Conservation (phyloP, 2,888 invertebrate species). For the Orthonevra nobilis region DNA sequence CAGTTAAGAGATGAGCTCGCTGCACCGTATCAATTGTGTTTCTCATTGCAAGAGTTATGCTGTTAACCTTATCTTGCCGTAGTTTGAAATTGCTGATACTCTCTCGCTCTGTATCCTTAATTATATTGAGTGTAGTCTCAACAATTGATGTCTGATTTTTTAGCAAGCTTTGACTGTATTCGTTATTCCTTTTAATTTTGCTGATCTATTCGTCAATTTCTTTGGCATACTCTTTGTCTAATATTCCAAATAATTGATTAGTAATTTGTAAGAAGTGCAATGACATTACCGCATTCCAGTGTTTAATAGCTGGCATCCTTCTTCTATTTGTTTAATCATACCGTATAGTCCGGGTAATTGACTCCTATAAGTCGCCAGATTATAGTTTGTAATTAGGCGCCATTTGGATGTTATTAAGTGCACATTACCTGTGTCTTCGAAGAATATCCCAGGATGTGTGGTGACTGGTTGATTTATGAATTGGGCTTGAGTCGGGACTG, state of each 20-base stretch:
- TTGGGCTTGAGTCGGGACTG: too few species aligned
- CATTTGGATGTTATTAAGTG: neutral
- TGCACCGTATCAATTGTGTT: neutral
- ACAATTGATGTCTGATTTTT: neutral
- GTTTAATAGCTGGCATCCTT: too few species aligned
- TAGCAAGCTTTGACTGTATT: neutral
- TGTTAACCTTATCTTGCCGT: neutral
- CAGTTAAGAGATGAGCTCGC: too few species aligned
- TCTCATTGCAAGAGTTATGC: neutral
- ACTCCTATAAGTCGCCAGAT: neutral
- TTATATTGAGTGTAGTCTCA: conserved; percentile 1
- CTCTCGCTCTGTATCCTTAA: neutral
- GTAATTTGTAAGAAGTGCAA: too few species aligned
- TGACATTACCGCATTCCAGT: too few species aligned
- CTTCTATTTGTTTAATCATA: neutral
- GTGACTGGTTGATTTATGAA: neutral
- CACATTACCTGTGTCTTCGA: neutral
- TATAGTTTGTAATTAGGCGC: conserved; percentile 3
- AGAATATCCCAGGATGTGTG: neutral
- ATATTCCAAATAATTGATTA: neutral
- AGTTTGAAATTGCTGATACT: neutral
- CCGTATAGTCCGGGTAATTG: neutral
- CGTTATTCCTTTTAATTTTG: neutral
- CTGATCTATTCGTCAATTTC: neutral
- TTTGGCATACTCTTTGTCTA: neutral